Base-by-base conservation (phyloP, 2,113 vertebrate species). In the Trogon surrucura region DNA sequence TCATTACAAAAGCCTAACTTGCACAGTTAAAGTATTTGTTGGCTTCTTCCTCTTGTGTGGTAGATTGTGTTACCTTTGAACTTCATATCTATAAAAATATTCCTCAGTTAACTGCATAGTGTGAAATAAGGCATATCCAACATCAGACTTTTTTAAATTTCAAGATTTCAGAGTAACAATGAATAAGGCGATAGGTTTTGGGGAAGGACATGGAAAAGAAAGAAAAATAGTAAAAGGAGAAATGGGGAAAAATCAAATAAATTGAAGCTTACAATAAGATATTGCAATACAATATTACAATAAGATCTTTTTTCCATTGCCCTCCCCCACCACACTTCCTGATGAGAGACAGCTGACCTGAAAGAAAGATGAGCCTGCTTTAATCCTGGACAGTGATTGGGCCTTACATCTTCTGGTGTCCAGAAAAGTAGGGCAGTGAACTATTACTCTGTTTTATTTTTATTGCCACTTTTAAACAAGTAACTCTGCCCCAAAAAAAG, bases 181-280 rank as follows among this genome's bases (percentile, higher is more conserved):
- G 7, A 72, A 58, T 26, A 71, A 16, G 27, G 11, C 51, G 18
- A 11, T 41, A 78, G 10, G 25, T 47, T 65, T 78, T n/a, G 45
- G 58, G 18, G 8, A 77, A 44, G 5, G 7, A 17, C 41, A 26
- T 27, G 21, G 7, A 47, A 54, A 4, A 78, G 10, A 47, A 61
- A 79, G 30, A 65, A 66, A 2, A 58, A 15, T 1, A 61, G 54
- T 11, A 32, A 5, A 75, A 58, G 16, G 13, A 34, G 88, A 71
- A 21, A 34, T 8, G 4, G 7, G 13, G 0, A 1, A 5, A 7
- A 38, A 16, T 17, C 1, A 29, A 45, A 77, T 4, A 47, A 84
- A 77, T 48, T 23, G 30, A 69, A 36, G 4, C 9, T 61, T 73
- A 22, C 5, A 69, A 25, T 47, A 60, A 70, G 38, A 51, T 44